Conservation (phyloP, 2,797 vertebrate species). For the Acrossocheilus fasciatus region DNA sequence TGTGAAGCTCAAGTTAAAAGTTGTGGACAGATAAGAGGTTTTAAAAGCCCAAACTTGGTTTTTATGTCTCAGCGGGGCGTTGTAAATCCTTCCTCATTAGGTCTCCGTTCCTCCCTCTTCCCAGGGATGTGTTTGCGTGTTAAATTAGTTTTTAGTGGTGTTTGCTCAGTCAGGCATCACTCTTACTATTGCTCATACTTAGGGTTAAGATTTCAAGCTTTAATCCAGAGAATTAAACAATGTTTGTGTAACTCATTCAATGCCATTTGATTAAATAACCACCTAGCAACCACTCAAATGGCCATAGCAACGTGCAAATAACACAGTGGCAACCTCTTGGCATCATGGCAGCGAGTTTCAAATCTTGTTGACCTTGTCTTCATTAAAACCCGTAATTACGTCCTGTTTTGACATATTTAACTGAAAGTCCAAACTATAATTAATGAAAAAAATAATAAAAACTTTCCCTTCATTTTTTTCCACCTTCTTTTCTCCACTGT, state of each 20-base stretch:
- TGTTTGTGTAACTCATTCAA: not conserved
- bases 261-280: not conserved
- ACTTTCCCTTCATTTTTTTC: not conserved
- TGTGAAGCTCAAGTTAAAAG: slow-evolving; percentile 65
- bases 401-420: slow-evolving; percentile 8
- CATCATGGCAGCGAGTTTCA: not conserved
- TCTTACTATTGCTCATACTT: slow-evolving; percentile 6
- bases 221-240: not conserved
- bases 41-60: slow-evolving; percentile 65
- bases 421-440: not conserved
- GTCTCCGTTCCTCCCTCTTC: slow-evolving; percentile 45
- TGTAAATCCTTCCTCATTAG: slow-evolving; percentile 68
- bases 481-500: not conserved
- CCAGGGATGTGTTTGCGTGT: slow-evolving; percentile 45
- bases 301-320: not conserved
- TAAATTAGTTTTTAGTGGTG: slow-evolving; percentile 53
- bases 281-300: not conserved
- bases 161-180: slow-evolving; percentile 23
- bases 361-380: not conserved
- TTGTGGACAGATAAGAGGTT: slow-evolving; percentile 55
- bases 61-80: slow-evolving; percentile 62
- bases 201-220: not conserved
- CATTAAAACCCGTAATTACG: not conserved
- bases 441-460: not conserved
- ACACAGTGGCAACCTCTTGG: not conserved